Percentiles rank a stretch among this genome's conserved stretches.
Evolutionary conservation across 2,888 invertebrate species (phyloP).

Genomic region (Pemphredon lugubris): DNA sequence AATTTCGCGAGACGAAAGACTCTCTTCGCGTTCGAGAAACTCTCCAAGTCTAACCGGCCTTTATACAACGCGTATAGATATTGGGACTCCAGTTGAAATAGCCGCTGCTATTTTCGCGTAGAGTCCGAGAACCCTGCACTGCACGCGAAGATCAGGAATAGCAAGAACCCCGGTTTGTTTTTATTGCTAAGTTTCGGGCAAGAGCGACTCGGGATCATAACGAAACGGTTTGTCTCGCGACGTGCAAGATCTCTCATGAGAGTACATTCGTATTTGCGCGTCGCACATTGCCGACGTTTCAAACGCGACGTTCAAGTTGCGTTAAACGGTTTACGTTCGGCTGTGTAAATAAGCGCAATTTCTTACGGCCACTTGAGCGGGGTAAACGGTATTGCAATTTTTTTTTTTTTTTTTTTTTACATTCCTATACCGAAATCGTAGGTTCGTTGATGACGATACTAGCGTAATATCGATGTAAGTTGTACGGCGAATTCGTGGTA

Average conservation of each 20-base stretch:
- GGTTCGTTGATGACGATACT: too few relatives aligned
- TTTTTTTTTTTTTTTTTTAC: too few relatives aligned
- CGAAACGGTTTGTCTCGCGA: slow-evolving; percentile 1
- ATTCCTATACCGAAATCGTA: too few relatives aligned
- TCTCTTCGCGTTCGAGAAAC: too few relatives aligned
- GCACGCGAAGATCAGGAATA: slow-evolving; percentile 55
- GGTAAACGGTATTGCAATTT: too few relatives aligned
- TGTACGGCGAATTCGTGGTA: too few relatives aligned
- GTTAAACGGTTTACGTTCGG: background rate
- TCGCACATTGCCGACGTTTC: background rate
- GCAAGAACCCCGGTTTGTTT: slow-evolving; percentile 48
- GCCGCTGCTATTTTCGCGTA: slow-evolving; percentile 60
- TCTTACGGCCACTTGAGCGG: background rate
- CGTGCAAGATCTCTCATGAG: background rate
- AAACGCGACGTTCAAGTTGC: background rate
- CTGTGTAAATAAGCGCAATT: background rate
- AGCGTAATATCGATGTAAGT: too few relatives aligned
- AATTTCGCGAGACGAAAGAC: too few relatives aligned
- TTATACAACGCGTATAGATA: too few relatives aligned
- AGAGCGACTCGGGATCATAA: background rate
- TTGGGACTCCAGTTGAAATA: slow-evolving; percentile 8
- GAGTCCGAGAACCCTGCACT: slow-evolving; percentile 45
- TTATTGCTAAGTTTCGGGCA: slow-evolving; percentile 27
- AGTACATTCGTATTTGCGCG: background rate
- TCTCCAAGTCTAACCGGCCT: too few relatives aligned